These are phyloP conservation scores for Numida meleagris DNA, from an alignment of 2,113 vertebrate species.

Conservation along the genomic window DNA sequence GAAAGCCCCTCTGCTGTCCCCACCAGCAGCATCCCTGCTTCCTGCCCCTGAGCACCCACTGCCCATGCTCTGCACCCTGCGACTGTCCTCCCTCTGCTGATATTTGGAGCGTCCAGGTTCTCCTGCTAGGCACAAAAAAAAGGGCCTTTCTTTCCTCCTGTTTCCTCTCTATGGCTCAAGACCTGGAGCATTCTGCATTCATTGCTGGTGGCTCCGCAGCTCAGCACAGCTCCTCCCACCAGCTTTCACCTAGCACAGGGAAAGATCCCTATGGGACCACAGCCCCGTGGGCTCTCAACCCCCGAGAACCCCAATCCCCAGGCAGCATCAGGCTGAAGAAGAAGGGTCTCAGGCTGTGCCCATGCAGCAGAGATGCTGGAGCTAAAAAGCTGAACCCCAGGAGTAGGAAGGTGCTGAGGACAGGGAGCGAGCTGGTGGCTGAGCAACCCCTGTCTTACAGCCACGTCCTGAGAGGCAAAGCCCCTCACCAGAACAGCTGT, in stretches of 20 bases:
- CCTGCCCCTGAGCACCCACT: rapidly evolving
- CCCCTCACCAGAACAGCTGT: too few species aligned
- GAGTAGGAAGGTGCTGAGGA: too few species aligned
- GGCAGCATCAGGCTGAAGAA: neutral
- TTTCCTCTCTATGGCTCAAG: neutral
- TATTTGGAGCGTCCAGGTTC: too few species aligned
- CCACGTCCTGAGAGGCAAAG: too few species aligned
- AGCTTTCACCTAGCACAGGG: rapidly evolving
- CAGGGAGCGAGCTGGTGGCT: too few species aligned
- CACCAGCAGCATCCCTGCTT: neutral
- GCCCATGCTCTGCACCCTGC: rapidly evolving
- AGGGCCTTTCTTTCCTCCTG: neutral
- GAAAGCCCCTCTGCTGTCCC: neutral
- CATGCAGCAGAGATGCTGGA: rapidly evolving
- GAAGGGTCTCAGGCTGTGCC: neutral
- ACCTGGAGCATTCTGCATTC: neutral
- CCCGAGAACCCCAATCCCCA: neutral
- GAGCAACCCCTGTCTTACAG: too few species aligned
- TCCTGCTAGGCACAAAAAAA: neutral
- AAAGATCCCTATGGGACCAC: neutral
- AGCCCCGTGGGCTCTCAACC: neutral
- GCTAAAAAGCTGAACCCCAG: neutral
- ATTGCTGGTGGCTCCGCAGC: rapidly evolving
- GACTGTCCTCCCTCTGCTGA: too few species aligned
- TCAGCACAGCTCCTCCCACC: neutral